A percentile compares a stretch with the other conserved stretches of the same genome.
These are phyloP conservation scores for Brachynemurus nebulosus DNA, from an alignment of 2,888 invertebrate genomes.

Conservation along the genomic window DNA sequence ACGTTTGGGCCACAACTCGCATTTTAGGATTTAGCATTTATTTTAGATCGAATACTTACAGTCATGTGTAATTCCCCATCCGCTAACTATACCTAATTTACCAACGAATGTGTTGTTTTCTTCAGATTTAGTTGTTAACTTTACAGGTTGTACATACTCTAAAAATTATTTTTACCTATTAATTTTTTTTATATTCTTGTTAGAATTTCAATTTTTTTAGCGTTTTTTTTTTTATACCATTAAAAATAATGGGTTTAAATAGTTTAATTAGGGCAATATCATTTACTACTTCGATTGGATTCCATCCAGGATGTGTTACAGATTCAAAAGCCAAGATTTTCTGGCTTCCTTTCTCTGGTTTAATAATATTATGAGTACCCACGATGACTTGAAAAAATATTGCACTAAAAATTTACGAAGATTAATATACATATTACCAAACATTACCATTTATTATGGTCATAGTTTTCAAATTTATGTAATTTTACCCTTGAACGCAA, in stretches of 20 bases:
- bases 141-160: background rate
- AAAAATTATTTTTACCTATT: conserved; percentile 1
- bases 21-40: no score
- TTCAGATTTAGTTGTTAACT: background rate
- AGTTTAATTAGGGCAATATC: background rate
- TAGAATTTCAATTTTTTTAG: no score
- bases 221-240: no score
- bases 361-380: background rate
- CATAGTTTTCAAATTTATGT: no score
- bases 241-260: background rate
- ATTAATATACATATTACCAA: no score
- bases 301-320: background rate
- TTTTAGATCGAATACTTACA: no score
- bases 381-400: background rate
- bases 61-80: conserved; percentile 6
- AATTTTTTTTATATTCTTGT: no score
- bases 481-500: background rate
- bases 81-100: background rate
- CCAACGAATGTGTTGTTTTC: background rate
- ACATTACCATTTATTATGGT: no score
- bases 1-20: no score
- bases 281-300: background rate
- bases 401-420: background rate
- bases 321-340: background rate
- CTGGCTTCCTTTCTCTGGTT: background rate